phyloP scores from a whole-genome alignment of 2,888 invertebrate species.

The Julus scandinavius region DNA sequence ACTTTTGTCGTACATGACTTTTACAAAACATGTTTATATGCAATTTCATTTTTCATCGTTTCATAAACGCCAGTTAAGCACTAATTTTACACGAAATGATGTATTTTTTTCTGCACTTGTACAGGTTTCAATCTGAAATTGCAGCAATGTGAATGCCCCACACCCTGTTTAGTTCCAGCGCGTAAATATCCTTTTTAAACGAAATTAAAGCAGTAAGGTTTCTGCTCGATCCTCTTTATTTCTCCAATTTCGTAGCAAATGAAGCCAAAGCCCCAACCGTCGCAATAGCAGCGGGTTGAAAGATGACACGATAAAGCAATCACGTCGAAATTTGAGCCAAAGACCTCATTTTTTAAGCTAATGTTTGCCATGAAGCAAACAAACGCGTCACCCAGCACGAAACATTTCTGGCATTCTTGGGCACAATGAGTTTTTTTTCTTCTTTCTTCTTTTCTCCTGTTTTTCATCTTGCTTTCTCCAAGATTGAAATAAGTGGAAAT shows the following conservation, averaged over 20 bases:
- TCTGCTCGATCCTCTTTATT: slow-evolving; percentile 1
- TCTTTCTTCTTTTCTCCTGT: background rate
- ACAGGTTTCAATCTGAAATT: background rate
- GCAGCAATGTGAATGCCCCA: background rate
- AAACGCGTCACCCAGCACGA: background rate
- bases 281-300: slow-evolving; percentile 4
- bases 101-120: background rate
- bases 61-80: no score
- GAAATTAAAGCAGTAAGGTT: slow-evolving; percentile 20
- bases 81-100: background rate
- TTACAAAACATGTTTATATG: no score
- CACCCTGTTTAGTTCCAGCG: background rate
- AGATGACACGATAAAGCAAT: slow-evolving; percentile 49
- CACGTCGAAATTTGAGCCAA: slow-evolving; percentile 46
- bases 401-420: slow-evolving; percentile 27
- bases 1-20: no score
- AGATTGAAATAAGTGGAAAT: slow-evolving; percentile 33
- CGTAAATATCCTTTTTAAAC: background rate
- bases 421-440: slow-evolving; percentile 40
- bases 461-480: slow-evolving; percentile 21
- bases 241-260: slow-evolving; percentile 9
- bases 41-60: no score
- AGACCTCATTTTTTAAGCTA: slow-evolving; percentile 46
- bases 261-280: background rate
- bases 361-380: slow-evolving; percentile 35